Percentiles rank a stretch among this genome's conserved stretches.
phyloP scores from a whole-genome alignment of 2,113 vertebrate genomes.

The Felis chaus region DNA sequence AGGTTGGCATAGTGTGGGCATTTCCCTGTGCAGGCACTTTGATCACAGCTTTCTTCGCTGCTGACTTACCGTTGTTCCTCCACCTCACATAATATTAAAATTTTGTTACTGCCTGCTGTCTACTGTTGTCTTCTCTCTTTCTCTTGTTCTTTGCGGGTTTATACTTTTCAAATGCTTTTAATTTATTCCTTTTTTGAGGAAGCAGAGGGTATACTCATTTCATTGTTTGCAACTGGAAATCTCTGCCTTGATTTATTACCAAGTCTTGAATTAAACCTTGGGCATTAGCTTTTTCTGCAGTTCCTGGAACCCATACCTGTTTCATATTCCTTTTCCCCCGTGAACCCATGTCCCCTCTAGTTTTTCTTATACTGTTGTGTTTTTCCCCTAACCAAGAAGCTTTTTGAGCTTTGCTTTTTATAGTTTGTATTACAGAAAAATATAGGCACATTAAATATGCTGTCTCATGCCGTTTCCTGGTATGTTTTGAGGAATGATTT shows the following conservation, averaged over 20 bases:
- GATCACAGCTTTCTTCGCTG: not conserved
- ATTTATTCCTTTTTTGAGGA: not conserved
- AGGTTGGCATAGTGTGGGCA: not conserved
- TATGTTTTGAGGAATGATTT: constrained; percentile 22
- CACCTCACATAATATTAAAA: not conserved
- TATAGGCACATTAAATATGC: not conserved
- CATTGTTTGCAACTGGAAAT: constrained; percentile 20
- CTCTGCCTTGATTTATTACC: not conserved
- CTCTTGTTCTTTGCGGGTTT: not conserved
- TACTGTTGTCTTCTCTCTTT: not conserved
- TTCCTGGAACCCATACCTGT: not conserved
- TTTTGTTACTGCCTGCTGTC: not conserved
- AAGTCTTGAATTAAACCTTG: not conserved
- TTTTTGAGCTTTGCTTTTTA: constrained; percentile 27
- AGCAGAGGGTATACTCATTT: not conserved
- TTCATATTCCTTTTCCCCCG: not conserved
- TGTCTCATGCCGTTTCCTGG: not conserved
- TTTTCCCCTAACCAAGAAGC: not conserved
- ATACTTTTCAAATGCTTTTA: not conserved
- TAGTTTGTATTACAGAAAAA: constrained; percentile 44
- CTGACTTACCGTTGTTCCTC: not conserved
- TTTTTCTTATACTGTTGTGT: not conserved
- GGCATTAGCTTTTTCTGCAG: not conserved
- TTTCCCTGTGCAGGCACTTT: not conserved
- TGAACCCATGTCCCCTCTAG: not conserved